Evolutionary conservation across 2,797 vertebrate species (phyloP).

Genomic region (Otolemur crassicaudatus): DNA sequence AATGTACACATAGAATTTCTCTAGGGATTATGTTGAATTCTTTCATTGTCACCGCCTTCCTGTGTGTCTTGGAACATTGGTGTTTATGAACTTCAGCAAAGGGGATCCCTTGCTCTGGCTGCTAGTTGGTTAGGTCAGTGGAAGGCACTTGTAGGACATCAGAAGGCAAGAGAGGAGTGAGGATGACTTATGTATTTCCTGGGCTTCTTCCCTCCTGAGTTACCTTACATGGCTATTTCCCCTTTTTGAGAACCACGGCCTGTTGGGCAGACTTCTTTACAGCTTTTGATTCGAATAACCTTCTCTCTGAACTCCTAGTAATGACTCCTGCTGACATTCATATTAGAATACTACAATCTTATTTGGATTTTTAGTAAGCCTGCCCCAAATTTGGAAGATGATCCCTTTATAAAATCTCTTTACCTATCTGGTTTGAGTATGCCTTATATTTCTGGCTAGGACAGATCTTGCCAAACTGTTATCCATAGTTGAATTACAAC

Average conservation of each 20-base stretch:
- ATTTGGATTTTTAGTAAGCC: neutral
- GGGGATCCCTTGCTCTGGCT: neutral
- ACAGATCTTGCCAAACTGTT: neutral
- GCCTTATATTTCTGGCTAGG: neutral
- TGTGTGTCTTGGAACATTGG: neutral
- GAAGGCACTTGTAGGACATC: neutral
- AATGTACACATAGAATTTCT: neutral
- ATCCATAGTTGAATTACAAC: neutral
- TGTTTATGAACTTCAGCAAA: neutral
- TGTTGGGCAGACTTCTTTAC: neutral
- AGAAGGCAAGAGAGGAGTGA: neutral
- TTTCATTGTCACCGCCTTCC: neutral
- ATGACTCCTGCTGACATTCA: neutral
- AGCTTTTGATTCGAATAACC: neutral
- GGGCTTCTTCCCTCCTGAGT: neutral
- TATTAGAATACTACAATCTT: neutral
- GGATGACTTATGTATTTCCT: neutral
- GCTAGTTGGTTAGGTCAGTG: neutral
- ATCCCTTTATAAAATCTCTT: neutral
- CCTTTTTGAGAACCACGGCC: neutral
- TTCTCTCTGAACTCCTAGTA: neutral
- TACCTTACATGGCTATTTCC: accelerated
- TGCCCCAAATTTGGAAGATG: neutral
- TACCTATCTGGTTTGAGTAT: neutral
- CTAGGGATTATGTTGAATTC: neutral